phyloP scores from a whole-genome alignment of 2,888 invertebrate genomes.

The Amaurobius ferox region DNA sequence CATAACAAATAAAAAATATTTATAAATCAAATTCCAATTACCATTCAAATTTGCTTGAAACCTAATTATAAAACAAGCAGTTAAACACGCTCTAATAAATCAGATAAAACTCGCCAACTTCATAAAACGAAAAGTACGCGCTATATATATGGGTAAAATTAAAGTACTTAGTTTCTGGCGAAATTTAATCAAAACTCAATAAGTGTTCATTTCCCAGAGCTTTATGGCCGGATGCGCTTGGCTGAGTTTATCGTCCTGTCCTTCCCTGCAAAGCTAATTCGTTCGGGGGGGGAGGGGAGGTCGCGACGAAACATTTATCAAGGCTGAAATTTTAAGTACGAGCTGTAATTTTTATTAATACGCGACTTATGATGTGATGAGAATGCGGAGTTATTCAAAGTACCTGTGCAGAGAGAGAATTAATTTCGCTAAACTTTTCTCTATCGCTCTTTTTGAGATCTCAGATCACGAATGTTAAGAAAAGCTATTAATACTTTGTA shows the following conservation, averaged over 20 bases:
- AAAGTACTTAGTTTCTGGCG: slow-evolving; percentile 7
- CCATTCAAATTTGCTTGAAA: not conserved
- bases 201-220: slow-evolving; percentile 7
- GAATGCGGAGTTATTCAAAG: not conserved
- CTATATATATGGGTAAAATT: slow-evolving; percentile 6
- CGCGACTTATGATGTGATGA: not conserved
- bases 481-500: too few relatives aligned
- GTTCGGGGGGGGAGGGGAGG: not conserved
- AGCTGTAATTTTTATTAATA: slow-evolving; percentile 4
- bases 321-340: slow-evolving; percentile 11
- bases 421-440: too few relatives aligned
- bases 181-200: slow-evolving; percentile 16
- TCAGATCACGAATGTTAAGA: too few relatives aligned
- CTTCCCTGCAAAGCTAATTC: slow-evolving; percentile 7
- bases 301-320: slow-evolving; percentile 2
- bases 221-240: slow-evolving; percentile 18
- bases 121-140: slow-evolving; percentile 5
- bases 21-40: too few relatives aligned
- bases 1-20: too few relatives aligned
- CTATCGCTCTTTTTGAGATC: too few relatives aligned
- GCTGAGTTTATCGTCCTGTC: slow-evolving; percentile 9
- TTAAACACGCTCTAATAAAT: slow-evolving; percentile 6
- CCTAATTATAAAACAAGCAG: not conserved
- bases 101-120: slow-evolving; percentile 18
- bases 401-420: not conserved